Conservation (phyloP, 2,797 vertebrate species). For the Stomatorhinus walkeri region DNA sequence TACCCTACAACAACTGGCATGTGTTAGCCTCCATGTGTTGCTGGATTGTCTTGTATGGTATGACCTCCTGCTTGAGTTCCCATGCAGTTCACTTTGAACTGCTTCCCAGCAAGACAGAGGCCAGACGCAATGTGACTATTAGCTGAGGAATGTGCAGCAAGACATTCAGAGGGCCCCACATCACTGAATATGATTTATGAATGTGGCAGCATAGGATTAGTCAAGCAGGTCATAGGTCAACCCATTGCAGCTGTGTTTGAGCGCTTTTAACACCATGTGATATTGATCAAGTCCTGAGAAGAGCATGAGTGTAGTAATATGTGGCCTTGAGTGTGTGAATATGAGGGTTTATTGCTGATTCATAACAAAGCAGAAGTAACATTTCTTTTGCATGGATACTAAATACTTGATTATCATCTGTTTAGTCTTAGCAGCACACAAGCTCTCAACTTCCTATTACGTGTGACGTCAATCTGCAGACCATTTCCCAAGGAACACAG, state of each 20-base stretch:
- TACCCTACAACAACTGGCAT: neutral
- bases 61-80: constrained; percentile 36
- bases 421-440: neutral
- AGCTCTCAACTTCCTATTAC: neutral
- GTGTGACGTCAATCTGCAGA: neutral
- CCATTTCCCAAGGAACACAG: neutral
- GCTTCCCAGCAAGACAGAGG: constrained; percentile 23
- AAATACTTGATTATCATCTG: neutral
- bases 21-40: neutral
- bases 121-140: neutral
- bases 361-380: neutral
- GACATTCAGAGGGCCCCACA: constrained; percentile 5
- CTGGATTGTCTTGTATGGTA: constrained; percentile 23
- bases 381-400: neutral
- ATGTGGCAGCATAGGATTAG: constrained; percentile 33
- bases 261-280: constrained; percentile 11
- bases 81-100: constrained; percentile 32
- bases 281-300: constrained; percentile 12
- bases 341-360: neutral
- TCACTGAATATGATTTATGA: constrained; percentile 32
- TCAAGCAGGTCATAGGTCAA: constrained; percentile 27
- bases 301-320: constrained; percentile 18
- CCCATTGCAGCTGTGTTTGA: constrained; percentile 30
- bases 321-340: neutral
- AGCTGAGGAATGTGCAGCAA: constrained; percentile 25